phyloP scores from a whole-genome alignment of 2,888 invertebrate genomes.

The Agonopterix alstromeriana region DNA sequence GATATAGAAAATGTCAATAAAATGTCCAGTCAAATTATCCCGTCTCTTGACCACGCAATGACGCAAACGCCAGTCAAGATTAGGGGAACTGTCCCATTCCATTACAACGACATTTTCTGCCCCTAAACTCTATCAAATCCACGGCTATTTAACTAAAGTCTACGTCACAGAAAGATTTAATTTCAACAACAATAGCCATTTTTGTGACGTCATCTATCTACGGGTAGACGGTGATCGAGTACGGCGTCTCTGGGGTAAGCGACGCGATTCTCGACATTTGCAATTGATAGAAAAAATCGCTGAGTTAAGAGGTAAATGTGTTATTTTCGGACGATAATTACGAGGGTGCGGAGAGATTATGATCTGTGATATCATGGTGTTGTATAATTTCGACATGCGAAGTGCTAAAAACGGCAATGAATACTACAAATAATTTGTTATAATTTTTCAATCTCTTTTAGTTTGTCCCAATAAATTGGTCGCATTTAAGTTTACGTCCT shows the following conservation, averaged over 20 bases:
- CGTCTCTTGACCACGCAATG: slow-evolving; percentile 12
- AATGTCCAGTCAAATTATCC: background rate
- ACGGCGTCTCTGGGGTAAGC: slow-evolving; percentile 34
- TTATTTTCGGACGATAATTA: background rate
- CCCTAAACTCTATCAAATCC: slow-evolving; percentile 4
- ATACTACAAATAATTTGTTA: no score
- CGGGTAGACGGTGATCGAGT: slow-evolving; percentile 48
- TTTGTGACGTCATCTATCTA: slow-evolving; percentile 25
- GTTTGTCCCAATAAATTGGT: no score
- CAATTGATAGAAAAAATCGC: slow-evolving; percentile 13
- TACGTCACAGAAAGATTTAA: slow-evolving; percentile 43
- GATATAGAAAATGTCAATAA: slow-evolving; percentile 1
- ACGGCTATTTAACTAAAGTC: background rate
- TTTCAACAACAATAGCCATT: slow-evolving; percentile 32
- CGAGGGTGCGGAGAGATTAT: background rate
- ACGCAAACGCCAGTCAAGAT: slow-evolving; percentile 4
- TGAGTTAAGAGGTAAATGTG: slow-evolving; percentile 12
- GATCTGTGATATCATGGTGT: background rate
- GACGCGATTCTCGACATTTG: slow-evolving; percentile 11
- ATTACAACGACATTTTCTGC: background rate
- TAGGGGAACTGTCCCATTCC: slow-evolving; percentile 3
- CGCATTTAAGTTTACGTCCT: no score
- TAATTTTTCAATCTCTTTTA: no score
- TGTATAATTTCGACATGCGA: background rate
- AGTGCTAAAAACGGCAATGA: background rate